Evolutionary conservation across 2,888 invertebrate genomes (phyloP).

Genomic region (Neoaliturus tenellus): DNA sequence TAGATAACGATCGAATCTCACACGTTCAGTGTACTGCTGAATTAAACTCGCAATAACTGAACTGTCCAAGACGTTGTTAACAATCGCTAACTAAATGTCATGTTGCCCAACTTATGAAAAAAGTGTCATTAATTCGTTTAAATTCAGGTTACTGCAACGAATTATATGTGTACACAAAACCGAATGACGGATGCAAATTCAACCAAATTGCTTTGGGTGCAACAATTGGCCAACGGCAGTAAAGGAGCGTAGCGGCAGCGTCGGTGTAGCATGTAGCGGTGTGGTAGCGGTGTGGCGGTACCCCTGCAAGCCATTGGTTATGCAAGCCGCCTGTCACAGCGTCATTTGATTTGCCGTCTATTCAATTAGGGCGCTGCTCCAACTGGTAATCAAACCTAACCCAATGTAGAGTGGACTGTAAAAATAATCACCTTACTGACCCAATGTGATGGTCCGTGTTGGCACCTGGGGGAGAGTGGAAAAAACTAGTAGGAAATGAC

Average conservation of each 20-base stretch:
- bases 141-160: no score
- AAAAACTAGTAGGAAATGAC: neutral
- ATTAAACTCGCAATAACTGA: no score
- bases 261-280: no score
- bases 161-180: no score
- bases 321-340: constrained; percentile 42
- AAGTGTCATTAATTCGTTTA: no score
- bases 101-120: no score
- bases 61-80: no score
- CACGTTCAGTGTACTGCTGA: no score
- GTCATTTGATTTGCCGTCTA: constrained; percentile 54
- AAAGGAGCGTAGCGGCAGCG: neutral
- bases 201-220: neutral
- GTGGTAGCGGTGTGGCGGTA: neutral
- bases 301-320: constrained; percentile 45
- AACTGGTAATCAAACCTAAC: constrained; percentile 52
- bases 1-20: no score
- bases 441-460: neutral
- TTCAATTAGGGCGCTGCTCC: constrained; percentile 45
- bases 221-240: no score
- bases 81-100: no score
- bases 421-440: constrained; percentile 28
- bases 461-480: neutral
- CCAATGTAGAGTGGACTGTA: constrained; percentile 36
- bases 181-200: no score